Conservation (phyloP, 2,113 vertebrate species). For the Alces alces region DNA sequence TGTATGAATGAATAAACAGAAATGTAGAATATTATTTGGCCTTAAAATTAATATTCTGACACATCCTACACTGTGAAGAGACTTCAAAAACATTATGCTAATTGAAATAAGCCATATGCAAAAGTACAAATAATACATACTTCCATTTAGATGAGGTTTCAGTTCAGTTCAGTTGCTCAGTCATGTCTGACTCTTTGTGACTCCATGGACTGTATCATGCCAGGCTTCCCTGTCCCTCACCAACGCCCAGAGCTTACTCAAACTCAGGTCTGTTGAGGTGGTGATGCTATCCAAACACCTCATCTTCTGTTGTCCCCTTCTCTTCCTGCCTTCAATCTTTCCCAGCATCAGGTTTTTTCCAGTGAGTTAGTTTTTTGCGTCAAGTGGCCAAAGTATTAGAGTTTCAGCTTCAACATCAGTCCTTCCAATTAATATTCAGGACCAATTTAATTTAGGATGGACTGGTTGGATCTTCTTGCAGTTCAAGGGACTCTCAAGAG, state of each 20-base stretch:
- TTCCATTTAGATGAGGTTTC: background rate
- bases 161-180: background rate
- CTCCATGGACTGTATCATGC: background rate
- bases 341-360: background rate
- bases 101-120: background rate
- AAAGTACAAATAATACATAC: background rate
- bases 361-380: background rate
- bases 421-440: background rate
- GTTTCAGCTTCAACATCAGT: background rate
- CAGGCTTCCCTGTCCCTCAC: background rate
- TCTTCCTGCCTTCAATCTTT: background rate
- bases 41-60: background rate
- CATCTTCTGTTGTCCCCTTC: background rate
- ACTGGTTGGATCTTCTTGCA: background rate
- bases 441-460: background rate
- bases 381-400: background rate
- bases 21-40: background rate
- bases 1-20: background rate
- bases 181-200: background rate
- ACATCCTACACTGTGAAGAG: background rate
- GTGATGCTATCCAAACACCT: background rate
- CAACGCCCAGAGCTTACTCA: background rate
- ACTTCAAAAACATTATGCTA: background rate
- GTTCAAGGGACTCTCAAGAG: background rate
- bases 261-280: rapidly evolving